Conservation (phyloP, 2,888 invertebrate species). For the Phymatocera aterrima region DNA sequence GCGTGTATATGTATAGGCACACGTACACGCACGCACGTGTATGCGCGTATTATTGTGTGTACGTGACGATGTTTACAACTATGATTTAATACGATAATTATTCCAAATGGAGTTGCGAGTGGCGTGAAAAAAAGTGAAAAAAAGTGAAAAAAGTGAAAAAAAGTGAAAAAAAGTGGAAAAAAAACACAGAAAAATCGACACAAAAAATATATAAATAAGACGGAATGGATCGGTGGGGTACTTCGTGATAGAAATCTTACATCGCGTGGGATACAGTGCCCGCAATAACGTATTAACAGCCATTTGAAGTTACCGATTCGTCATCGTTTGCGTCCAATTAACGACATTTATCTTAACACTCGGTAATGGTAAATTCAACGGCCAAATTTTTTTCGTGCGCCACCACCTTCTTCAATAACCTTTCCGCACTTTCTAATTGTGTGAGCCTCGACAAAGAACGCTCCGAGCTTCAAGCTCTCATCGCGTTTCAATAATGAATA, state of each 20-base stretch:
- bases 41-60: no score
- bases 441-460: neutral
- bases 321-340: slow-evolving; percentile 40
- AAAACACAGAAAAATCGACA: no score
- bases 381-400: neutral
- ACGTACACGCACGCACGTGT: no score
- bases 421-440: slow-evolving; percentile 24
- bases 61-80: slow-evolving; percentile 30
- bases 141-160: neutral
- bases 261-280: neutral
- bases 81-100: slow-evolving; percentile 41
- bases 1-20: neutral
- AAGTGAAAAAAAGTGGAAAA: neutral
- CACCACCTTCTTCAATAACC: neutral
- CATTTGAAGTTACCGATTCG: slow-evolving; percentile 24
- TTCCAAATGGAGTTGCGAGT: slow-evolving; percentile 19
- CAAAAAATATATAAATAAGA: no score
- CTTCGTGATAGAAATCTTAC: slow-evolving; percentile 23
- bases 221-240: slow-evolving; percentile 23
- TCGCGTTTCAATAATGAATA: no score
- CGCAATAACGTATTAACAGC: slow-evolving; percentile 34
- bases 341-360: slow-evolving; percentile 40
- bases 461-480: neutral
- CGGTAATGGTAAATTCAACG: slow-evolving; percentile 26
- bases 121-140: neutral